These are phyloP conservation scores for Passer montanus DNA, from an alignment of 2,113 vertebrate genomes.

Conservation along the genomic window DNA sequence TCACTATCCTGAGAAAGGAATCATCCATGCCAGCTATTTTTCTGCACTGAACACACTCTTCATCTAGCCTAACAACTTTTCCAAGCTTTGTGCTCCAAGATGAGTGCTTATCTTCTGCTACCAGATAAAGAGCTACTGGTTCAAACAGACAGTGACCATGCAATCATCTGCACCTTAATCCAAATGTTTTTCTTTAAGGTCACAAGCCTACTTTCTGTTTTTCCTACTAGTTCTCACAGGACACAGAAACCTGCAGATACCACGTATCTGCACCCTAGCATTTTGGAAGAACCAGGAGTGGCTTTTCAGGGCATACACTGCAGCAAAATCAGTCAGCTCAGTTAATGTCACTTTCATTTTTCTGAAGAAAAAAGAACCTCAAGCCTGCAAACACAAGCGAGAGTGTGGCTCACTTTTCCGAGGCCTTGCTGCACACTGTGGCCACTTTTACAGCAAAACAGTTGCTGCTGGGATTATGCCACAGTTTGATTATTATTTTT, in stretches of 20 bases:
- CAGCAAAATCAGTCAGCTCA: not conserved
- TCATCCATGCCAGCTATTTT: not conserved
- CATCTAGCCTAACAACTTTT: not conserved
- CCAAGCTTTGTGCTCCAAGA: not conserved
- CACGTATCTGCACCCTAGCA: not conserved
- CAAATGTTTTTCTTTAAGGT: slow-evolving; percentile 42
- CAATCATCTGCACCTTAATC: slow-evolving; percentile 27
- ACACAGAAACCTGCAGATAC: not conserved
- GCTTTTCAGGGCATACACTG: not conserved
- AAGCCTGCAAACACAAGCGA: not conserved
- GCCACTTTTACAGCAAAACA: not conserved
- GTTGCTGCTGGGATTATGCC: not conserved
- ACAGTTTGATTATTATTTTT: not conserved
- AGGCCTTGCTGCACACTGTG: not conserved
- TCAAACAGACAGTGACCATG: slow-evolving; percentile 18
- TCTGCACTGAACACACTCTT: not conserved
- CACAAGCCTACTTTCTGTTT: slow-evolving; percentile 5
- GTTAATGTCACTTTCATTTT: slow-evolving; percentile 2
- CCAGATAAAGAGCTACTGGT: slow-evolving; percentile 54
- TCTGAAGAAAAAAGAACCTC: not conserved
- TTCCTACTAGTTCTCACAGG: slow-evolving; percentile 16
- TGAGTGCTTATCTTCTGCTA: slow-evolving; percentile 34
- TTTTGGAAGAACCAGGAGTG: not conserved
- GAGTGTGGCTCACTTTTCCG: fast-evolving
- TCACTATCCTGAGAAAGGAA: not conserved